Percentiles rank a stretch among this genome's conserved stretches.
phyloP scores from a whole-genome alignment of 2,797 vertebrate genomes.

The Monodelphis domestica region DNA sequence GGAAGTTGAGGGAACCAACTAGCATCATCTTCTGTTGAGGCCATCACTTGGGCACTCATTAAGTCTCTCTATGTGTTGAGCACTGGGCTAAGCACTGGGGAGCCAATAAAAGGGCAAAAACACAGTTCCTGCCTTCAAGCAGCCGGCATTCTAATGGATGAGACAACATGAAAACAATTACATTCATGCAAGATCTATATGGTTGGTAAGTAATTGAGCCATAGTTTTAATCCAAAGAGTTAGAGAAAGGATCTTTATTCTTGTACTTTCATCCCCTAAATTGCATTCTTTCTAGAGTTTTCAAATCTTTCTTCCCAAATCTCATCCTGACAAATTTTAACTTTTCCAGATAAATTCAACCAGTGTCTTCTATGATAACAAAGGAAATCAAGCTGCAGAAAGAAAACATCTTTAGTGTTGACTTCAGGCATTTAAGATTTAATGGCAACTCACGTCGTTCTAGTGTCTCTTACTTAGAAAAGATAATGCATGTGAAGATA shows the following conservation, averaged over 20 bases:
- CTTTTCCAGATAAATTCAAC: conserved; percentile 77
- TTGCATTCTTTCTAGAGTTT: conserved; percentile 60
- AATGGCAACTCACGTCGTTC: conserved; percentile 79
- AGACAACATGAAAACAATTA: background rate
- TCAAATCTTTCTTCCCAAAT: conserved; percentile 71
- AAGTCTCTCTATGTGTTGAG: background rate
- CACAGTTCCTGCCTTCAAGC: background rate
- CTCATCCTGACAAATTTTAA: conserved; percentile 83
- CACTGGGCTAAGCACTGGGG: background rate
- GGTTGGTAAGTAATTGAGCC: background rate
- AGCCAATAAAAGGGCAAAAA: background rate
- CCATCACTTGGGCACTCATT: background rate
- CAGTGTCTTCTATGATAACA: conserved; percentile 78
- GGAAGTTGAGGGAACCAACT: background rate
- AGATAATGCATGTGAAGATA: conserved; percentile 83
- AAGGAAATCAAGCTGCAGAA: conserved; percentile 85
- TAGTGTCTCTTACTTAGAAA: conserved; percentile 78
- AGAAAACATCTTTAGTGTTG: conserved; percentile 82
- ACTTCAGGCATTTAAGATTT: conserved; percentile 84
- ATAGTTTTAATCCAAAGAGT: conserved; percentile 8
- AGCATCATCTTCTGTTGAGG: background rate
- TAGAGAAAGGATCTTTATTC: conserved; percentile 47
- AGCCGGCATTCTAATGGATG: background rate
- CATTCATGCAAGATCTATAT: background rate
- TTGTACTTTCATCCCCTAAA: conserved; percentile 60